Evolutionary conservation across 2,797 vertebrate species (phyloP), one percentile per base, ranked within the genome.

Genomic region (Bradypus variegatus): DNA sequence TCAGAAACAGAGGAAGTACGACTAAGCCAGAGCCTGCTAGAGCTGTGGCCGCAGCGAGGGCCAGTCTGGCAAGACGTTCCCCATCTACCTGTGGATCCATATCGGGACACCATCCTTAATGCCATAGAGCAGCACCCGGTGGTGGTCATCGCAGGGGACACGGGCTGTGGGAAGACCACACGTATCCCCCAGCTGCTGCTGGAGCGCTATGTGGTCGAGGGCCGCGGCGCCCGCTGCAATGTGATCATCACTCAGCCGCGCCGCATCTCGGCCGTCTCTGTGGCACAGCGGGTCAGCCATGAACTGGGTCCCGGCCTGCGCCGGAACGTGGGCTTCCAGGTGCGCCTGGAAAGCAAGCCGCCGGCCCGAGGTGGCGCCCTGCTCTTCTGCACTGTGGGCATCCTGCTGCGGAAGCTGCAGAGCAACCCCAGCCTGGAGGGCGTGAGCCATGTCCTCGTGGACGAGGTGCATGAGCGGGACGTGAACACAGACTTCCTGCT

Each of bases 401-500:
- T 99, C 94, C 97, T 99, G 83, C 97, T 99, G 92, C 97, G 97
- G 90, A 99, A 99, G 97, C 97, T 99, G 91, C 98, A 98, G 97
- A 97, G 98, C 0, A 99, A 99, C 96, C 98, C 98, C 6, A 95
- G 95, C 62, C 97, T 99, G 94, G 97, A 96, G 96, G 99, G 99
- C 0, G 97, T 99, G 95, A 99, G 99, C 96, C 99, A 99, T 0
- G 98, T 99, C 25, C 96, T 99, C 3, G 98, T 99, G 86, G 99
- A 99, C 0, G 99, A 99, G 97, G 99, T 99, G 65, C 99, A 99
- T 0, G 99, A 99, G 97, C 97, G 99, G 9, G 99, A 99, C 2
- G 97, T 99, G 73, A 99, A 99, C 98, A 99, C 99, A 0, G 99
- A 99, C 97, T 98, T 99, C 97, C 98, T 99, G 95, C 98, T 99